phyloP scores from a whole-genome alignment of 1,140 invertebrate genomes.

The Zaprionus tsacasi region DNA sequence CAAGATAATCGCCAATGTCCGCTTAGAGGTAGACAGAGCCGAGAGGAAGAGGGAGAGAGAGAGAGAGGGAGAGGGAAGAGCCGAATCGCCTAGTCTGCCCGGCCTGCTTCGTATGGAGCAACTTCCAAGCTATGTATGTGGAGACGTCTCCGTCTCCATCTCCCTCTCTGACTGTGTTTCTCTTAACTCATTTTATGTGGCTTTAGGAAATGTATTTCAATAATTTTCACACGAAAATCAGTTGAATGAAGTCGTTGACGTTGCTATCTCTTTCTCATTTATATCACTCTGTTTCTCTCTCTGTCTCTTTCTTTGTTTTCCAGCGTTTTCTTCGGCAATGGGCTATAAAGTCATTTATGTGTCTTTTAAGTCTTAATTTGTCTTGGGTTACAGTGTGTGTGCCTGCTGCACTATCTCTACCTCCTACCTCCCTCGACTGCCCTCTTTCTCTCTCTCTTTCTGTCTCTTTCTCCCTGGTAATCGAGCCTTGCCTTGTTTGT shows the following conservation, averaged over 20 bases:
- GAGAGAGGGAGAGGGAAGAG: background rate
- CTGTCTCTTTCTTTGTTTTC: constrained; percentile 28
- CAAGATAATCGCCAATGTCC: constrained; percentile 83
- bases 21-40: constrained; percentile 67
- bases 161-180: background rate
- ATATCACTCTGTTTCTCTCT: constrained; percentile 2
- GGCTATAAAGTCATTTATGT: constrained; percentile 44
- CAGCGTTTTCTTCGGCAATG: background rate
- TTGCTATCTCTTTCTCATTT: background rate
- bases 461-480: constrained; percentile 18
- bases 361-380: constrained; percentile 54
- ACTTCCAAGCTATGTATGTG: background rate
- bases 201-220: constrained; percentile 80
- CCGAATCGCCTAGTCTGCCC: constrained; percentile 30
- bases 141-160: constrained; percentile 10
- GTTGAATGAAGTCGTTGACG: constrained; percentile 67
- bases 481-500: constrained; percentile 31
- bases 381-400: constrained; percentile 2
- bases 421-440: background rate
- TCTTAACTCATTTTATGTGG: constrained; percentile 44
- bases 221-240: constrained; percentile 80
- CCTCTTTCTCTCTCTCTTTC: background rate
- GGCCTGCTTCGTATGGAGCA: background rate
- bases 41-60: background rate
- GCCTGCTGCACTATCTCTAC: background rate